A percentile compares a stretch with the other conserved stretches of the same genome.
Evolutionary conservation across 2,113 vertebrate species (phyloP).

Genomic region (Boulengerochromis microlepis): DNA sequence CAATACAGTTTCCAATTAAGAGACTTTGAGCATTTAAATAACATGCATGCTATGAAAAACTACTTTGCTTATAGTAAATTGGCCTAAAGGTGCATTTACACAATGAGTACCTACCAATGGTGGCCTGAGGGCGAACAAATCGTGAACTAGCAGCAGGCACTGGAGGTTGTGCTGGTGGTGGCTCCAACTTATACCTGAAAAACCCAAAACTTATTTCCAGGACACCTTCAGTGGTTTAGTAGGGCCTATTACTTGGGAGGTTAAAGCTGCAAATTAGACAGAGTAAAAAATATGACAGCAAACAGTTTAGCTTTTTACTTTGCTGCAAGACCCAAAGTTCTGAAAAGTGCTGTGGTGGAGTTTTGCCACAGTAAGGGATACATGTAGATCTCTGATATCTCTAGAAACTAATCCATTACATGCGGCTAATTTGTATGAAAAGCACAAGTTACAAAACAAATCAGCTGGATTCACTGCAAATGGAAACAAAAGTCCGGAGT

Average conservation of each 20-base stretch:
- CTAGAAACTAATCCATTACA: not conserved
- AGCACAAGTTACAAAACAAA: slow-evolving; percentile 18
- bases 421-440: not conserved
- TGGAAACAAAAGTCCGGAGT: slow-evolving; percentile 34
- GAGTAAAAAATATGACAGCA: not conserved
- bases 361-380: not conserved
- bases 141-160: not conserved
- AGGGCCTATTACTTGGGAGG: not conserved
- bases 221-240: not conserved
- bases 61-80: not conserved
- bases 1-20: not conserved
- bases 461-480: slow-evolving; percentile 30
- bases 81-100: not conserved
- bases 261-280: not conserved
- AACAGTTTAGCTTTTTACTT: not conserved
- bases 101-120: not conserved
- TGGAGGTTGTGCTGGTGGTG: not conserved
- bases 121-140: not conserved
- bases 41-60: not conserved
- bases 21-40: not conserved
- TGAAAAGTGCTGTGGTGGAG: not conserved
- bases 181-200: not conserved
- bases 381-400: not conserved
- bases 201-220: not conserved
- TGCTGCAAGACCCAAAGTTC: not conserved